These are phyloP conservation scores for Malacosoma neustria DNA, from an alignment of 2,888 invertebrate species.

Conservation along the genomic window DNA sequence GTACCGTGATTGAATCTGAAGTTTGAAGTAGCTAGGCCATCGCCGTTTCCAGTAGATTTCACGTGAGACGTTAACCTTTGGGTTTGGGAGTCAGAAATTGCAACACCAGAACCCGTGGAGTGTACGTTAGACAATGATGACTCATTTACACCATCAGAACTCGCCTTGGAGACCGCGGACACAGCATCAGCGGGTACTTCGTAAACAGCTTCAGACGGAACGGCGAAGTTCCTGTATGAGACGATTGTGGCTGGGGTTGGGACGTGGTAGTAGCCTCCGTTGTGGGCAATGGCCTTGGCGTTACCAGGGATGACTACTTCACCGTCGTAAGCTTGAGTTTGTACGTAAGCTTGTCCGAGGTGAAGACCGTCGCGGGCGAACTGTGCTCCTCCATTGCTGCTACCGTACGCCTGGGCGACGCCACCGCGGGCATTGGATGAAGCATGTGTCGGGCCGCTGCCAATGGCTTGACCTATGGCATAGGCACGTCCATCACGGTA, in stretches of 20 bases:
- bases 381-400: conserved; percentile 21
- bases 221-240: conserved; percentile 47
- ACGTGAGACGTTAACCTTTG: conserved; percentile 39
- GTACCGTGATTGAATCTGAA: conserved; percentile 37
- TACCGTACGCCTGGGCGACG: conserved; percentile 33
- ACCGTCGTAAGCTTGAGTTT: conserved; percentile 30
- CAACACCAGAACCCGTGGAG: conserved; percentile 35
- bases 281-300: conserved; percentile 21
- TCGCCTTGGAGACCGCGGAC: conserved; percentile 41
- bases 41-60: conserved; percentile 30
- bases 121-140: conserved; percentile 34
- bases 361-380: conserved; percentile 29
- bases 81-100: conserved; percentile 43
- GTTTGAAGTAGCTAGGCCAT: conserved; percentile 40
- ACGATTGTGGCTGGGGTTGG: conserved; percentile 46
- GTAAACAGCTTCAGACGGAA: conserved; percentile 14
- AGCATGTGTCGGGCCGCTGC: conserved; percentile 32
- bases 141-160: conserved; percentile 32
- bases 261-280: conserved; percentile 36
- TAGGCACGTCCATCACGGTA: conserved; percentile 52
- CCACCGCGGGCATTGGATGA: conserved; percentile 34
- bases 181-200: conserved; percentile 25
- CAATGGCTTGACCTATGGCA: conserved; percentile 39
- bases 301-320: conserved; percentile 12
- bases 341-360: conserved; percentile 34